Evolutionary conservation across 23 tunicate genomes (phyloP), one percentile per base, ranked within the genome.

Genomic region (Trididemnum nubilum): DNA sequence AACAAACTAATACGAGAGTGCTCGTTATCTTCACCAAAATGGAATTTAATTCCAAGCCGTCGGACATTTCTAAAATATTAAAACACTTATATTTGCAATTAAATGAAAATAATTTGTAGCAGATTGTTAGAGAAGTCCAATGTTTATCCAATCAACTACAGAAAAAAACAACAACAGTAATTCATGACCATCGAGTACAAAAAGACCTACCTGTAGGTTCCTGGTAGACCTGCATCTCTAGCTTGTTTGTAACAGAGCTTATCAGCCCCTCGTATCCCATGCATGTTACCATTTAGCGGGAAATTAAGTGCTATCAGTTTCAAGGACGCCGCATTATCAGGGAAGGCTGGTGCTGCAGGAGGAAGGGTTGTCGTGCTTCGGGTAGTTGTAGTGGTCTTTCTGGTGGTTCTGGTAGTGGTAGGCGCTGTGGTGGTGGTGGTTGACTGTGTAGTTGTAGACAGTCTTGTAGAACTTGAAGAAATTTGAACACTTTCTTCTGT

Each of bases 151-250:
- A n/a, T n/a, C n/a, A n/a, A n/a, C n/a, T n/a, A n/a, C n/a, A n/a
- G n/a, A n/a, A n/a, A n/a, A n/a, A n/a, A n/a, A n/a, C n/a, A n/a
- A n/a, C n/a, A n/a, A n/a, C n/a, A n/a, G n/a, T n/a, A n/a, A n/a
- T n/a, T n/a, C 54, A 15, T 44, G 15, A 44, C 54, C 54, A 44
- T 44, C 54, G 15, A 44, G 15, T 44, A 44, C 15, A 7, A 15
- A 44, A 44, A 15, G 15, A 44, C 67, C 36, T 80, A 93, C 98
- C 98, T 88, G 93, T 88, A 93, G n/a, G 98, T 93, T 27, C 98
- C 98, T 0, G 26, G 15, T 3, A 88, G 84, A 40, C 94, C 89
- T 0, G 83, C 89, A 0, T 36, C 29, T 65, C 67, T 87, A 31
- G 98, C 98, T 75, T 93, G 98, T 2, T 60, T 36, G 57, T 71